Evolutionary conservation across 2,113 vertebrate genomes (phyloP).

Genomic region (Misgurnus mizolepis): DNA sequence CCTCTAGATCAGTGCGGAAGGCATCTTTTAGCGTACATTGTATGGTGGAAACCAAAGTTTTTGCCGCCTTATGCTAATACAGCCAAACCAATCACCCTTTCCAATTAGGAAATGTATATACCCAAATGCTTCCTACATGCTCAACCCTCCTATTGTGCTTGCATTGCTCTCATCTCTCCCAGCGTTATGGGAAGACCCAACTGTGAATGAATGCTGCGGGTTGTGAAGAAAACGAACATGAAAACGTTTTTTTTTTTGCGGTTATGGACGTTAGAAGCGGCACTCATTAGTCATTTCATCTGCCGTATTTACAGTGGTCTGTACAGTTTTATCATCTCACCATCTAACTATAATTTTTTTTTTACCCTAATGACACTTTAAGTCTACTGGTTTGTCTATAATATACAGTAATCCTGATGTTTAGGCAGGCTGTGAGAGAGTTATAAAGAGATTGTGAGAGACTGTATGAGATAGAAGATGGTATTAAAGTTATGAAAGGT

Average conservation of each 20-base stretch:
- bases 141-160: constrained; percentile 32
- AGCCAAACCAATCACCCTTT: constrained; percentile 68
- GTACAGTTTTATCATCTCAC: no score
- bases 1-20: constrained; percentile 82
- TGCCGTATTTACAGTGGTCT: background rate
- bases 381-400: no score
- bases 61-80: constrained; percentile 70
- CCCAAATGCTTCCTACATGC: constrained; percentile 47
- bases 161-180: background rate
- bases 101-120: constrained; percentile 72
- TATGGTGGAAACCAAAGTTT: constrained; percentile 72
- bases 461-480: no score
- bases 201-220: constrained; percentile 66
- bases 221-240: constrained; percentile 55
- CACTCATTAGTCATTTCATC: constrained; percentile 47
- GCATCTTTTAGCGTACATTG: constrained; percentile 75
- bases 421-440: no score
- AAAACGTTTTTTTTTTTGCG: constrained; percentile 69
- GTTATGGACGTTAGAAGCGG: constrained; percentile 26
- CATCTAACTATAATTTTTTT: background rate
- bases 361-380: background rate
- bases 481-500: no score
- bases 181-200: constrained; percentile 63
- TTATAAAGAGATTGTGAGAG: no score
- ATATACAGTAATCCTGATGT: no score